phyloP scores from a whole-genome alignment of 2,113 vertebrate genomes.

The Australoheros scitulus region DNA sequence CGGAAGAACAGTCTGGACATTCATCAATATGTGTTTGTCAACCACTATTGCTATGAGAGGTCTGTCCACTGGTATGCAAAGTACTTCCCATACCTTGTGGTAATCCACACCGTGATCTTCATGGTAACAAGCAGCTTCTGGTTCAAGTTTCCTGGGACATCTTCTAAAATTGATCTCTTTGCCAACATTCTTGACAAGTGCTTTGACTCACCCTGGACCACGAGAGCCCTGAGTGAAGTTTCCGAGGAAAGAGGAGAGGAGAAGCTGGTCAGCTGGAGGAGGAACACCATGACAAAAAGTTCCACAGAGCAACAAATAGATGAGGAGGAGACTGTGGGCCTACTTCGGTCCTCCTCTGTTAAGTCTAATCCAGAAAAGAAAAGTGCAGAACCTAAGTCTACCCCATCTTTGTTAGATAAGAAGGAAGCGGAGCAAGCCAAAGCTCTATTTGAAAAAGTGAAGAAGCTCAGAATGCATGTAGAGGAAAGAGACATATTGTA shows the following conservation, averaged over 20 bases:
- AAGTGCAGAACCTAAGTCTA: constrained; percentile 71
- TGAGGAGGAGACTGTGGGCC: constrained; percentile 62
- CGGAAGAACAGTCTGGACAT: constrained; percentile 87
- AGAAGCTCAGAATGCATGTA: constrained; percentile 88
- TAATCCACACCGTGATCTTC: constrained; percentile 90
- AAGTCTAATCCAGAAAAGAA: constrained; percentile 80
- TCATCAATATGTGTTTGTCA: constrained; percentile 89
- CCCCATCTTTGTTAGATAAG: constrained; percentile 83
- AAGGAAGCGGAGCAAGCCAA: constrained; percentile 93
- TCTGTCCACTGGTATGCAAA: constrained; percentile 92
- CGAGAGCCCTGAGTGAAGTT: constrained; percentile 87
- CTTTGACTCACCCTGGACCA: constrained; percentile 91
- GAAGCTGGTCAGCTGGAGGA: constrained; percentile 68
- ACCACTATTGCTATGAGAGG: constrained; percentile 90
- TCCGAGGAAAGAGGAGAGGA: constrained; percentile 81
- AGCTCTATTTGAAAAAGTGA: constrained; percentile 92
- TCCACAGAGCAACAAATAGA: constrained; percentile 30
- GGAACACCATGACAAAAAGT: constrained; percentile 60
- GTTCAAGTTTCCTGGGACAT: constrained; percentile 93
- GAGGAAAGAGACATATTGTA: constrained; percentile 88
- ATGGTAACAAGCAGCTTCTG: constrained; percentile 92
- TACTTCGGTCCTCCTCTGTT: constrained; percentile 61
- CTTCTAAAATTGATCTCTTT: constrained; percentile 92
- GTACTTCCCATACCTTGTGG: constrained; percentile 90
- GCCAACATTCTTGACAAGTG: constrained; percentile 89